Conservation (phyloP, 2,113 vertebrate species). For the Notothenia rossii region DNA sequence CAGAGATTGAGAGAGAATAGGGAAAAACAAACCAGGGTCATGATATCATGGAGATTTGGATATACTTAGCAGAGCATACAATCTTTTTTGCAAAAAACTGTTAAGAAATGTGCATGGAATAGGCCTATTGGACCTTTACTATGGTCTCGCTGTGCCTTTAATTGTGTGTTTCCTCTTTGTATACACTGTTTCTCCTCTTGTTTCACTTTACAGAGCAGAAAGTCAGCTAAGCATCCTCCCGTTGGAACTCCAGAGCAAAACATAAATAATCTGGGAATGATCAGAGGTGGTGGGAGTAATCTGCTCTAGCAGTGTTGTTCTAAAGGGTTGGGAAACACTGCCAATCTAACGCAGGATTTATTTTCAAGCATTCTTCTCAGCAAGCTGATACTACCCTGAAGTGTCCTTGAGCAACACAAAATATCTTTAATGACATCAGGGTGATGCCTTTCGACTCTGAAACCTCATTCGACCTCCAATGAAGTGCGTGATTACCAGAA, state of each 20-base stretch:
- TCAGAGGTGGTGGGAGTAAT: conserved; percentile 29
- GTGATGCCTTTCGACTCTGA: conserved; percentile 6
- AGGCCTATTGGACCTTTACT: no score
- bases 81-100: no score
- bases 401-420: conserved; percentile 45
- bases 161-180: no score
- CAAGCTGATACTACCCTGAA: conserved; percentile 19
- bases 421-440: conserved; percentile 1
- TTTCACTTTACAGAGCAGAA: conserved; percentile 3
- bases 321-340: not conserved
- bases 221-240: not conserved
- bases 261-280: conserved; percentile 43
- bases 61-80: no score
- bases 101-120: no score
- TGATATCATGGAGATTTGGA: no score
- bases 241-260: conserved; percentile 21
- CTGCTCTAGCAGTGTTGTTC: conserved; percentile 3
- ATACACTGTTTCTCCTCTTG: no score
- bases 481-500: not conserved
- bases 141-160: no score
- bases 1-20: no score
- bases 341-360: conserved; percentile 9
- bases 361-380: conserved; percentile 35
- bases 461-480: not conserved
- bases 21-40: no score